Evolutionary conservation across 2,113 vertebrate species (phyloP).

Genomic region (Psittacara wagleri): DNA sequence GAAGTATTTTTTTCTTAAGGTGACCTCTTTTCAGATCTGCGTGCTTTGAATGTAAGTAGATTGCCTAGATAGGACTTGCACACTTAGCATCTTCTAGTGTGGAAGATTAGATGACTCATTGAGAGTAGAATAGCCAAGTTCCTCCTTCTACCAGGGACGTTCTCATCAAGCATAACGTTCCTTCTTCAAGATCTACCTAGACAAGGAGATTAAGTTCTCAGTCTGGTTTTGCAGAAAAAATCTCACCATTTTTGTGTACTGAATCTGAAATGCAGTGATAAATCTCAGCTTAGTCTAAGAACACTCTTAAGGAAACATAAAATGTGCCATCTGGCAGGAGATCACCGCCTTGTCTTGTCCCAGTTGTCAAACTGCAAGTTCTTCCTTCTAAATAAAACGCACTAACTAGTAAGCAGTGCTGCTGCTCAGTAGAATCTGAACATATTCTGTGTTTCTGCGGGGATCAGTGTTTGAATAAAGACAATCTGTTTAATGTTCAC

Average conservation of each 20-base stretch:
- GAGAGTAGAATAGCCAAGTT: background rate
- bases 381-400: slow-evolving; percentile 14
- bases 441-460: slow-evolving; percentile 2
- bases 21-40: background rate
- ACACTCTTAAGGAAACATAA: background rate
- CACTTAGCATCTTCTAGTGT: background rate
- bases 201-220: background rate
- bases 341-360: slow-evolving; percentile 1
- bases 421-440: slow-evolving; percentile 2
- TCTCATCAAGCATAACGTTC: background rate
- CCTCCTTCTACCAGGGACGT: background rate
- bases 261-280: background rate
- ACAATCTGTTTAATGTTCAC: slow-evolving; percentile 53
- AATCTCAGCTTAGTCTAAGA: background rate
- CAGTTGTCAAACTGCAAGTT: slow-evolving; percentile 37
- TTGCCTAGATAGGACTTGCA: background rate
- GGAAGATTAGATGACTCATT: background rate
- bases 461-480: slow-evolving; percentile 20
- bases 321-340: slow-evolving; percentile 16
- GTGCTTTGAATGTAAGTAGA: background rate
- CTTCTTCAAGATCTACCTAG: background rate
- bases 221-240: background rate
- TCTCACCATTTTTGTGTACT: background rate
- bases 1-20: slow-evolving; percentile 12
- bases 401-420: slow-evolving; percentile 1